Evolutionary conservation across 53 echinoderm and acorn worm species (phyloP), one percentile per base, ranked within the genome.

Genomic region (Stichopus horrens): DNA sequence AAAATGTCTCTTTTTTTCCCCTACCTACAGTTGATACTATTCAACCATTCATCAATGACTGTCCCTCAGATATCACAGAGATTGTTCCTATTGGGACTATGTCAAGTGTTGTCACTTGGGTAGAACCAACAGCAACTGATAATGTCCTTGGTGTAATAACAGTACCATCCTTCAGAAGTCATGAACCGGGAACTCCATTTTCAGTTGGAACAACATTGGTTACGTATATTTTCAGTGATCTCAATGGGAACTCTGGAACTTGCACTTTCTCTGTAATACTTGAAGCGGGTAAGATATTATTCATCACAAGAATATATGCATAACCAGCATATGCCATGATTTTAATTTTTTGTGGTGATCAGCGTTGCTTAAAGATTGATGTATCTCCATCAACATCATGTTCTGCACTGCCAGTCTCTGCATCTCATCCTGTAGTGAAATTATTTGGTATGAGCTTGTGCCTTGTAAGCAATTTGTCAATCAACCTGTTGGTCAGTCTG

Each of bases 91-190:
- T 63, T 57, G 83, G 55, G 8, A 52, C 54, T 2, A 53, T 83
- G 23, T 85, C 67, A 51, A 58, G 20, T 53, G 23, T 57, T 7
- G 84, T 92, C 14, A 67, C 79, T 23, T 92, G 92, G 92, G 58
- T 58, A 52, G 86, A 76, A 56, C 74, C 86, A 76, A 51, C 54
- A 18, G 94, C 90, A 54, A 74, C 76, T 71, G 94, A 93, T 74
- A 75, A 81, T 57, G 21, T 21, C 37, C 37, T 21, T 82, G 83
- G 58, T 21, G 16, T 21, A 57, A 55, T 58, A 82, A 58, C 83
- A 9, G n/a, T 7, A 19, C 83, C 83, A 55, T 83, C 90, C 4
- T 88, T 76, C 57, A 20, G n/a, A 66, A 88, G 83, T 55, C 90
- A 88, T 76, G 66, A 23, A 19, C 86, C 90, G 18, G 86, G 86